Base-by-base conservation (phyloP, 1,140 invertebrate species). In the Tigriopus japonicus region DNA sequence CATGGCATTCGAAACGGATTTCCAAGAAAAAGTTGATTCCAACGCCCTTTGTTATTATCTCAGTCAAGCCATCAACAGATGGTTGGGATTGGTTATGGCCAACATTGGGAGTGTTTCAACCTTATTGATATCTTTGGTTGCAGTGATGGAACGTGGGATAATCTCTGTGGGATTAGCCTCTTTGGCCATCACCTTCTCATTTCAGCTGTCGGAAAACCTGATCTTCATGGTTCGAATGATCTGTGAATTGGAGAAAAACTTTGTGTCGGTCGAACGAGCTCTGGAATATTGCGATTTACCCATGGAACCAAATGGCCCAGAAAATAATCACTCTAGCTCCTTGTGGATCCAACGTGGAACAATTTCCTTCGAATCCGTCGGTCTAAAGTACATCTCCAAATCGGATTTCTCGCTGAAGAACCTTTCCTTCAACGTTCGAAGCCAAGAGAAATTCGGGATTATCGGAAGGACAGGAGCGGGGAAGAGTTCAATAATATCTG, bases 101-200 rank as follows among this genome's bases (percentile, higher is more conserved):
- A 87, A 92, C 78, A 81, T 92, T 53, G 89, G 88, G 59, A 93
- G 92, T 73, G 71, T 87, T 42, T 87, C 96, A 63, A 89, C 95
- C 62, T 80, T 96, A 65, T 87, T 86, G 68, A 79, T 90, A 55
- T 83, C 87, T 1, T 66, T 94, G 15, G 91, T 96, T 71, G 83
- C 87, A 60, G 89, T 96, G 1, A 68, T 90, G 24, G 78, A 75
- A 40, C 78, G 81, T 59, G 78, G 85, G 62, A 77, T 69, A 60
- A 71, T 82, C 66, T 80, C 76, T 68, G 72, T 87, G 15, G 89
- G 88, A 52, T 70, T 87, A 51, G 88, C 92, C 53, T 91, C 91
- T 42, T 74, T 95, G 23, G 90, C 88, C 1, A 78, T 95, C 65
- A 89, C 83, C 66, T 94, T 93, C 71, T 85, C 91, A 23, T 72